Evolutionary conservation across 2,888 invertebrate species (phyloP).

Genomic region (Fragum sueziense): DNA sequence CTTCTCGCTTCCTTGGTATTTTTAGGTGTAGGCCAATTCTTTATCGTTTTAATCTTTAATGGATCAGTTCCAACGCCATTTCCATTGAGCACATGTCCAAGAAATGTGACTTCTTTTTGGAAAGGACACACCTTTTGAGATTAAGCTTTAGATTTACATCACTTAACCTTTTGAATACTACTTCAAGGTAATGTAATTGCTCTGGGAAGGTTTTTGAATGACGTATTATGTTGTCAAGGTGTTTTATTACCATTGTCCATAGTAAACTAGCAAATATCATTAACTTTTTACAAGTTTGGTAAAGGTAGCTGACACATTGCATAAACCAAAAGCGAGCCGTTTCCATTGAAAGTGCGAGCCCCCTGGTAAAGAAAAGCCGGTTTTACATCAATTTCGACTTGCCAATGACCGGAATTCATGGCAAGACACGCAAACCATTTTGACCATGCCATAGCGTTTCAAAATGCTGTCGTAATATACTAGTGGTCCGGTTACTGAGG

Average conservation of each 20-base stretch:
- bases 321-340: slow-evolving; percentile 50
- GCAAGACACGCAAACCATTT: slow-evolving; percentile 58
- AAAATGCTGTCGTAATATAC: slow-evolving; percentile 32
- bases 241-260: slow-evolving; percentile 35
- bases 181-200: slow-evolving; percentile 11
- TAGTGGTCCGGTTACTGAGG: slow-evolving; percentile 36
- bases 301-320: slow-evolving; percentile 61
- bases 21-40: slow-evolving; percentile 33
- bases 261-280: slow-evolving; percentile 42
- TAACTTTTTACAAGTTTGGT: slow-evolving; percentile 58
- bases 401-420: slow-evolving; percentile 54
- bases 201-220: slow-evolving; percentile 22
- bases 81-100: slow-evolving; percentile 42
- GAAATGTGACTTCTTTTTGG: slow-evolving; percentile 24
- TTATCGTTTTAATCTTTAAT: slow-evolving; percentile 21
- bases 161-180: slow-evolving; percentile 31
- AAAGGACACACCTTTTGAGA: slow-evolving; percentile 43
- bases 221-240: slow-evolving; percentile 46
- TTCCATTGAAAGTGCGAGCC: slow-evolving; percentile 53
- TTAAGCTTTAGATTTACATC: slow-evolving; percentile 40
- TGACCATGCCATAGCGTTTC: slow-evolving; percentile 53
- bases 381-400: slow-evolving; percentile 42
- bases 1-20: slow-evolving; percentile 31
- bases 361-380: slow-evolving; percentile 57
- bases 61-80: slow-evolving; percentile 40